These are phyloP conservation scores for Nothocercus julius DNA, from an alignment of 2,113 vertebrate genomes.

Conservation along the genomic window DNA sequence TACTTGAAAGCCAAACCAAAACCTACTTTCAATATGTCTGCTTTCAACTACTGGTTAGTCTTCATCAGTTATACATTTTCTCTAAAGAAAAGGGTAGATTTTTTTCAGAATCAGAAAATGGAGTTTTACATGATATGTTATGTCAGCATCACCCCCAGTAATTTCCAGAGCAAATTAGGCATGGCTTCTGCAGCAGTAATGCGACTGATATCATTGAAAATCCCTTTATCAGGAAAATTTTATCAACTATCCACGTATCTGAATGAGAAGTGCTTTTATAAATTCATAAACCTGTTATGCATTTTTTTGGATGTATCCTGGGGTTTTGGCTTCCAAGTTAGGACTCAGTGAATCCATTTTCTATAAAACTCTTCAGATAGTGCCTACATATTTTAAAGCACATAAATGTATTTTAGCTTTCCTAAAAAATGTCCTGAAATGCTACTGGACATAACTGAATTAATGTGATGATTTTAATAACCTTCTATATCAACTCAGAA, in stretches of 20 bases:
- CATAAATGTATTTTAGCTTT: not conserved
- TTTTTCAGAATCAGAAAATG: not conserved
- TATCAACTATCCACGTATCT: not conserved
- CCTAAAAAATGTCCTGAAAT: not conserved
- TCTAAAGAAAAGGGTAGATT: not conserved
- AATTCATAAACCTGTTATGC: not conserved
- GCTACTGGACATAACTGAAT: not conserved
- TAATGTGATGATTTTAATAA: not conserved
- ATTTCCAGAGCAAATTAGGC: not conserved
- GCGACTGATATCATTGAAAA: not conserved
- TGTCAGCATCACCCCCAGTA: not conserved
- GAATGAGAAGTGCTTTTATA: not conserved
- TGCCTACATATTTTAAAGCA: not conserved
- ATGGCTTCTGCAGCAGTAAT: not conserved
- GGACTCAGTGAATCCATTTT: not conserved
- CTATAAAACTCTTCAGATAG: not conserved
- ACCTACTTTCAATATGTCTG: accelerated
- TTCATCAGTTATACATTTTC: not conserved
- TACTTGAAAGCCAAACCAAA: not conserved
- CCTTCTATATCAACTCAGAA: not conserved
- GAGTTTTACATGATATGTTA: not conserved
- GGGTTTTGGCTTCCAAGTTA: not conserved
- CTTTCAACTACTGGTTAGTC: not conserved
- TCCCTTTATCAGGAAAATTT: not conserved
- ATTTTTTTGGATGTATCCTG: not conserved